Evolutionary conservation across 2,113 vertebrate species (phyloP).

Genomic region (Ameiurus melas): DNA sequence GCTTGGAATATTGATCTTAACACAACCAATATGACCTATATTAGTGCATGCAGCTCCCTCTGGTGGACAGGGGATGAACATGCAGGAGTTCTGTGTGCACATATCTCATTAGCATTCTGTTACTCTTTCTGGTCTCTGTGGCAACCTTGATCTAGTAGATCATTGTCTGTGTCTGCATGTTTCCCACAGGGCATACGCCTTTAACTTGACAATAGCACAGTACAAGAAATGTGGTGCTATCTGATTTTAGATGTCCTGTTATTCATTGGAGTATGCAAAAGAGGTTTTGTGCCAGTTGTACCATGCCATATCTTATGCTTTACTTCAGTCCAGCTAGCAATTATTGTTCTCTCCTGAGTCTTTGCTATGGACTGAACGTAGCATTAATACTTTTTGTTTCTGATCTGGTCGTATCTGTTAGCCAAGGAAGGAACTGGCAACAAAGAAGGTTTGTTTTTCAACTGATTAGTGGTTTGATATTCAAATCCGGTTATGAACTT

Average conservation of each 20-base stretch:
- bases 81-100: slow-evolving; percentile 11
- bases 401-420: neutral
- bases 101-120: slow-evolving; percentile 46
- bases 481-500: neutral
- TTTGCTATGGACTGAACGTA: neutral
- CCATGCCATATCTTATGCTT: neutral
- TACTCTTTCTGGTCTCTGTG: slow-evolving; percentile 65
- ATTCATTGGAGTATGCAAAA: neutral
- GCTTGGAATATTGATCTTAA: neutral
- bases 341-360: neutral
- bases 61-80: slow-evolving; percentile 59
- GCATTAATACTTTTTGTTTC: neutral
- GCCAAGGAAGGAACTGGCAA: neutral
- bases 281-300: neutral
- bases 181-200: neutral
- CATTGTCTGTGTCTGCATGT: slow-evolving; percentile 16
- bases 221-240: neutral
- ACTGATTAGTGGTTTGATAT: neutral
- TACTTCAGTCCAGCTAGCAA: neutral
- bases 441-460: neutral
- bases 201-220: slow-evolving; percentile 1
- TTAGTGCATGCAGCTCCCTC: slow-evolving; percentile 58
- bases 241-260: neutral
- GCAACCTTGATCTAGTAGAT: slow-evolving; percentile 64
- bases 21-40: neutral